A percentile compares a stretch with the other conserved stretches of the same genome.
Conservation (phyloP, 2,113 vertebrate species). For the Centrocercus urophasianus region DNA sequence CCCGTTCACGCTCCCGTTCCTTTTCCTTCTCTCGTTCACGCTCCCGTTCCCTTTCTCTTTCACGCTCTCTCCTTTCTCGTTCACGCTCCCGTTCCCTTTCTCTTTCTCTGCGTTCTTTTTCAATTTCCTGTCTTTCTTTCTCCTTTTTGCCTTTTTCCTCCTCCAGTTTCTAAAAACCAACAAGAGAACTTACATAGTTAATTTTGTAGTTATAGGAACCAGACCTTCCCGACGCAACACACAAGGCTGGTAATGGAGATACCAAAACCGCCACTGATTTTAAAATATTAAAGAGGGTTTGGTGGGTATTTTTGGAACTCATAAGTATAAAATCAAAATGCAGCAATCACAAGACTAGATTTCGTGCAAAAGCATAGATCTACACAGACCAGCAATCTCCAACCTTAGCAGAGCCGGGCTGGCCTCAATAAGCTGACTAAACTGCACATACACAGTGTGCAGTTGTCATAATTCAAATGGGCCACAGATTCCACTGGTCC, state of each 20-base stretch:
- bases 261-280: slow-evolving; percentile 74
- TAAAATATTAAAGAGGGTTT: slow-evolving; percentile 58
- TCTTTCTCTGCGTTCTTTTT: slow-evolving; percentile 94
- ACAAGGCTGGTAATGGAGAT: slow-evolving; percentile 73
- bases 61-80: slow-evolving; percentile 93
- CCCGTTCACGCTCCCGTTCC: slow-evolving; percentile 88
- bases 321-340: slow-evolving; percentile 74
- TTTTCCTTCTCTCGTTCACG: slow-evolving; percentile 87
- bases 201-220: slow-evolving; percentile 14
- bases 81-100: slow-evolving; percentile 96
- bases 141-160: slow-evolving; percentile 99
- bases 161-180: slow-evolving; percentile 98
- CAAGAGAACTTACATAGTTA: slow-evolving; percentile 84
- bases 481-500: slow-evolving; percentile 34
- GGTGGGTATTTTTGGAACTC: slow-evolving; percentile 69
- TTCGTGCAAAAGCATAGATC: slow-evolving; percentile 80
- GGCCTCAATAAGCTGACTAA: slow-evolving; percentile 55
- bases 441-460: slow-evolving; percentile 38
- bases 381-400: slow-evolving; percentile 79
- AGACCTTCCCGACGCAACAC: slow-evolving; percentile 68
- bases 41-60: slow-evolving; percentile 93
- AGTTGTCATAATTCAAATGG: neutral
- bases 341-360: slow-evolving; percentile 78
- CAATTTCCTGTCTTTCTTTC: slow-evolving; percentile 95
- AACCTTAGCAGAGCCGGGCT: slow-evolving; percentile 75